Conservation (phyloP, 2,113 vertebrate genomes). For the Helogale parvula region DNA sequence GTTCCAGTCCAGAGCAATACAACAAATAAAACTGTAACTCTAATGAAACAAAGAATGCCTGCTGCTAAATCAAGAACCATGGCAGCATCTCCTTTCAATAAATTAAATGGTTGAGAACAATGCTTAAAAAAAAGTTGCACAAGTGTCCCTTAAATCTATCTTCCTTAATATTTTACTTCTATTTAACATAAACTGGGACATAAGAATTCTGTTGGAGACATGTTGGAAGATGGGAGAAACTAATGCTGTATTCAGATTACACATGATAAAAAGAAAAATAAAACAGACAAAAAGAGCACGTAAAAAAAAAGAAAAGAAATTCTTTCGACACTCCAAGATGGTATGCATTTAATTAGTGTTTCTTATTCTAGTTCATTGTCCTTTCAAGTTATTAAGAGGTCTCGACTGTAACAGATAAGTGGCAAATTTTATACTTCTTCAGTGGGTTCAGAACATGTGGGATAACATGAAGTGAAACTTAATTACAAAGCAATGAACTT, state of each 20-base stretch:
- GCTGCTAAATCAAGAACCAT: conserved; percentile 60
- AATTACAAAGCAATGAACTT: not conserved
- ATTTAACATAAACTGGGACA: conserved; percentile 55
- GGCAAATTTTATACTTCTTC: not conserved
- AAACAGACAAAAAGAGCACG: conserved; percentile 28
- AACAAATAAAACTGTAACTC: conserved; percentile 73
- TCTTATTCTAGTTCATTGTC: not conserved
- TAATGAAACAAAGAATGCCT: conserved; percentile 75
- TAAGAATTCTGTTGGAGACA: conserved; percentile 65
- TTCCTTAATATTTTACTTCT: conserved; percentile 69
- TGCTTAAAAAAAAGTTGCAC: conserved; percentile 58
- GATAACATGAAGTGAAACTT: not conserved
- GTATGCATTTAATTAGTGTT: not conserved
- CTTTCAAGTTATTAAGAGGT: conserved; percentile 9
- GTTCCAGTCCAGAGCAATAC: conserved; percentile 77
- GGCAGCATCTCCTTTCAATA: conserved; percentile 77
- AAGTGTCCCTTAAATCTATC: conserved; percentile 66
- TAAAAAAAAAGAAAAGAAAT: conserved; percentile 31
- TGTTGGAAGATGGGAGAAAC: conserved; percentile 57
- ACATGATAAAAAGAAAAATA: conserved; percentile 72
- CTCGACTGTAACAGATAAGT: not conserved
- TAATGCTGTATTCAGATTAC: conserved; percentile 59
- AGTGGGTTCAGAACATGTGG: not conserved
- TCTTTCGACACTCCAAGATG: not conserved
- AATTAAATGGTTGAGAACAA: conserved; percentile 75